phyloP scores from a whole-genome alignment of 2,888 invertebrate genomes.

The Sycophila texana region DNA sequence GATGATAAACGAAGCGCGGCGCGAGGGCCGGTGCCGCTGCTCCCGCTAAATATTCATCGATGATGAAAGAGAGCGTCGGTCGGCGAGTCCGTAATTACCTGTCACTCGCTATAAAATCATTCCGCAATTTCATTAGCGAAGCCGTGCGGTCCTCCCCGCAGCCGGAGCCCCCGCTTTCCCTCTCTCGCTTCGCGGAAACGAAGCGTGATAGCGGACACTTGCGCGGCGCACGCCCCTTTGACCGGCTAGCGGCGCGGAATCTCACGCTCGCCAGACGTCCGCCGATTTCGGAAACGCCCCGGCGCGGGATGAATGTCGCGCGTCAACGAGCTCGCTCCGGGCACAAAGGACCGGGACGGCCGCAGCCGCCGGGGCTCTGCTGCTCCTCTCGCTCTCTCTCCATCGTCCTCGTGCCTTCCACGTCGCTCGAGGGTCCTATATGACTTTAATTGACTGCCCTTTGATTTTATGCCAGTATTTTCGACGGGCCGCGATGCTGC shows the following conservation, averaged over 20 bases:
- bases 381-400: slow-evolving; percentile 7
- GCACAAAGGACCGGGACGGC: slow-evolving; percentile 35
- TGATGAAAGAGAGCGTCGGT: slow-evolving; percentile 47
- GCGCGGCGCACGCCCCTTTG: slow-evolving; percentile 44
- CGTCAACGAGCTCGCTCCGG: slow-evolving; percentile 44
- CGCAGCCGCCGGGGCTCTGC: not conserved
- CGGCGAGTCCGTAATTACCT: slow-evolving; percentile 66
- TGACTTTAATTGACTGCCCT: slow-evolving; percentile 57
- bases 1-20: slow-evolving; percentile 32
- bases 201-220: slow-evolving; percentile 51
- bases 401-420: not conserved
- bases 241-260: slow-evolving; percentile 52
- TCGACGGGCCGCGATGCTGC: too few species aligned
- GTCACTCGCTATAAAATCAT: slow-evolving; percentile 73
- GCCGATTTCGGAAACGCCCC: slow-evolving; percentile 44
- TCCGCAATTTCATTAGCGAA: slow-evolving; percentile 69
- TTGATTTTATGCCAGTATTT: slow-evolving; percentile 43
- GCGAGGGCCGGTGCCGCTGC: not conserved
- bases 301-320: slow-evolving; percentile 45
- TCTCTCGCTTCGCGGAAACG: slow-evolving; percentile 39
- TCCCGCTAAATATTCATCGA: slow-evolving; percentile 50
- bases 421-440: slow-evolving; percentile 17
- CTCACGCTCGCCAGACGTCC: slow-evolving; percentile 47
- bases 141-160: not conserved
- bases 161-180: not conserved